phyloP scores from a whole-genome alignment of 2,797 vertebrate genomes.

The Microctenopoma steveboyesi region DNA sequence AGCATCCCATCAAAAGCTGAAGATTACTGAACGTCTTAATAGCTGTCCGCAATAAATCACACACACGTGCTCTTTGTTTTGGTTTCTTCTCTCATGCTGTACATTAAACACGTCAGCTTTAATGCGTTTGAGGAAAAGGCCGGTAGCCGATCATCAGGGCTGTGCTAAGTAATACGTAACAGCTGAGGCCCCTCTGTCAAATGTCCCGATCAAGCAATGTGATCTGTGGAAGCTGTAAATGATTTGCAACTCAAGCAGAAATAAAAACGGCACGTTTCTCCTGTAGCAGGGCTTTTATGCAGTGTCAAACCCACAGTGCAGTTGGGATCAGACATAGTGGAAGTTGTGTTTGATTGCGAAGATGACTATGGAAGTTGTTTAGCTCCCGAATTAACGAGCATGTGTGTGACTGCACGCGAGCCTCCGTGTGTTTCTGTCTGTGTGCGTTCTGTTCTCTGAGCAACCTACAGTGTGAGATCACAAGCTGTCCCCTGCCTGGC shows the following conservation, averaged over 20 bases:
- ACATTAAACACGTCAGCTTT: slow-evolving; percentile 4
- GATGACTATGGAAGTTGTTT: slow-evolving; percentile 28
- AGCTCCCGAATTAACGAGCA: slow-evolving; percentile 6
- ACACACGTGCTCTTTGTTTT: not conserved
- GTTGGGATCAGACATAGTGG: slow-evolving; percentile 9
- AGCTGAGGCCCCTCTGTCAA: slow-evolving; percentile 75
- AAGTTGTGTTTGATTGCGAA: slow-evolving; percentile 28
- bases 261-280: slow-evolving; percentile 45
- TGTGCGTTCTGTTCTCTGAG: slow-evolving; percentile 48
- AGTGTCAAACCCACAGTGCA: slow-evolving; percentile 23
- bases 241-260: slow-evolving; percentile 51
- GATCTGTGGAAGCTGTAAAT: slow-evolving; percentile 50
- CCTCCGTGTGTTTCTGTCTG: slow-evolving; percentile 27
- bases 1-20: slow-evolving; percentile 82
- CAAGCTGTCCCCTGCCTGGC: slow-evolving; percentile 72
- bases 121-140: slow-evolving; percentile 17
- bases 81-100: not conserved
- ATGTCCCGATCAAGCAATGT: slow-evolving; percentile 32
- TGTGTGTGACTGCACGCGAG: slow-evolving; percentile 4
- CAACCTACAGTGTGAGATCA: slow-evolving; percentile 55
- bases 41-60: slow-evolving; percentile 76
- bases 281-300: slow-evolving; percentile 24
- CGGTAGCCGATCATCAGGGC: slow-evolving; percentile 71
- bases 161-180: slow-evolving; percentile 75
- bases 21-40: slow-evolving; percentile 84